These are phyloP conservation scores for Adelges cooleyi DNA, from an alignment of 1,140 invertebrate species.

Conservation along the genomic window DNA sequence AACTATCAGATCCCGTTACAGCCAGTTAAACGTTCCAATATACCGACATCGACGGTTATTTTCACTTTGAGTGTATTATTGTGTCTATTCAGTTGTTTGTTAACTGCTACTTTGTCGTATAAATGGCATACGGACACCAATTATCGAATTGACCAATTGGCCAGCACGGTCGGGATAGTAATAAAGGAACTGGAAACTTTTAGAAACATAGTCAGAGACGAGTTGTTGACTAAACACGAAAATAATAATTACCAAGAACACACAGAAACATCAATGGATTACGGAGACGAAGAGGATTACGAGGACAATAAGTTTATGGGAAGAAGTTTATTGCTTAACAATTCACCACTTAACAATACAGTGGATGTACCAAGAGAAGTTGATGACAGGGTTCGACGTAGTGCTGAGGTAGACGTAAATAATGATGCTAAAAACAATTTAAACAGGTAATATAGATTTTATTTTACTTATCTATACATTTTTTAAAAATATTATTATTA, in stretches of 20 bases:
- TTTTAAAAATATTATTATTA: not conserved
- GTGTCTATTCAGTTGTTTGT: not conserved
- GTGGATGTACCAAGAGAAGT: not conserved
- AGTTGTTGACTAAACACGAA: not conserved
- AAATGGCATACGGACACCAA: slow-evolving; percentile 6
- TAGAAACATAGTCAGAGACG: not conserved
- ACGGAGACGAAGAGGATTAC: slow-evolving; percentile 7
- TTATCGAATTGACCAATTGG: not conserved
- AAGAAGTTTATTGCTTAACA: not conserved
- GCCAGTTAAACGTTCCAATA: not conserved
- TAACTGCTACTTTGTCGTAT: not conserved
- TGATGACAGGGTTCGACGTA: not conserved
- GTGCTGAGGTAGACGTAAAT: not conserved
- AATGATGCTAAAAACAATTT: not conserved
- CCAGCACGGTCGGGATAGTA: not conserved
- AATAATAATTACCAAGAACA: slow-evolving; percentile 12
- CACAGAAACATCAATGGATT: not conserved
- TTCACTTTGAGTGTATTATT: not conserved
- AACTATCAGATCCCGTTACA: not conserved
- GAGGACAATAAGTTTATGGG: not conserved
- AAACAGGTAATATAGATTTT: slow-evolving; percentile 1
- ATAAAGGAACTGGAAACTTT: not conserved
- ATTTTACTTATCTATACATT: not conserved
- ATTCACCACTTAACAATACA: not conserved
- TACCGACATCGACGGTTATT: not conserved